Base-by-base conservation (phyloP, 1,140 invertebrate species). In the Habropoda laboriosa region DNA sequence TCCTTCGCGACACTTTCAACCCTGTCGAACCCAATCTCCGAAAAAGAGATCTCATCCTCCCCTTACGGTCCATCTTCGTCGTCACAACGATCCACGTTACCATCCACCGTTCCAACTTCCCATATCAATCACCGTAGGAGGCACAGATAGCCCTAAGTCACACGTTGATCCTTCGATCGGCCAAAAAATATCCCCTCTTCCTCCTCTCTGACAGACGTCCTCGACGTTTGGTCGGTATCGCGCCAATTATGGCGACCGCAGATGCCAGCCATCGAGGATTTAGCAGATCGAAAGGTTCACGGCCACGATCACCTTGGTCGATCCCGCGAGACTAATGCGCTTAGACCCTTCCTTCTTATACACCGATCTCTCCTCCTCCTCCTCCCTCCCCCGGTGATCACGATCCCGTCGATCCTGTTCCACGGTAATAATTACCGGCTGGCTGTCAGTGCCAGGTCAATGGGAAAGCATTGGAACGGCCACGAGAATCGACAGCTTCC, bases 401-500 rank as follows among this genome's bases (percentile, higher is more conserved):
- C 64, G 80, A 72, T 82, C 67, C 49, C 51, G 74, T 77, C 76
- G 75, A 75, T 79, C 70, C 80, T 79, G 80, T 81, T 82, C 79
- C 57, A 24, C 45, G 73, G 73, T 83, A 81, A 83, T 83, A 83
- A 83, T 83, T 83, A 83, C 53, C 73, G 66, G 60, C 72, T 21
- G 42, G 47, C 79, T 83, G 81, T 83, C 81, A 77, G 79, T 77
- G 81, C 55, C 73, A 81, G 81, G 72, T 83, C 81, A 81, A 83
- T 77, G 73, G 79, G 79, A 83, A 83, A 83, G 30, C 60, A 76
- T 70, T 57, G 45, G 66, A 77, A 81, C 72, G 60, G 55, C 55
- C 79, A 81, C 53, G 81, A 77, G 73, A 64, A 83, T 81, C 73
- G 81, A 83, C 79, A 83, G 79, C 73, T 83, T 83, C 66, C 81